Conservation (phyloP, 2,797 vertebrate genomes). For the Scyliorhinus canicula region DNA sequence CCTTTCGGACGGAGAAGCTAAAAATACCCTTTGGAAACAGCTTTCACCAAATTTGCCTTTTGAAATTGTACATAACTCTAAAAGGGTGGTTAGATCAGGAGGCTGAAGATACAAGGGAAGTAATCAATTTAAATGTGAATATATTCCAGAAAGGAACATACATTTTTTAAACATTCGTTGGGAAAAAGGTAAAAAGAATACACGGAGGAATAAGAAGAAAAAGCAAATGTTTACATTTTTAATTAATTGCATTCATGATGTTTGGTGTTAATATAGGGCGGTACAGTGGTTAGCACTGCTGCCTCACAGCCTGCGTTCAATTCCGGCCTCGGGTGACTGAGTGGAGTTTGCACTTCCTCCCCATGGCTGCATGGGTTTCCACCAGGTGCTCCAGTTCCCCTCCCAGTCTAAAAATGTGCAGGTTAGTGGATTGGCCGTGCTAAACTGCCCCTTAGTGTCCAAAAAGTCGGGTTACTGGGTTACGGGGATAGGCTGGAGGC, state of each 20-base stretch:
- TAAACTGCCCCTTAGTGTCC: too few species aligned
- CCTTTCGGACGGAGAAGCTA: neutral
- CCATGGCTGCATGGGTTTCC: too few species aligned
- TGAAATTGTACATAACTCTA: neutral
- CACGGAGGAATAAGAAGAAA: neutral
- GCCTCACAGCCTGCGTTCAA: too few species aligned
- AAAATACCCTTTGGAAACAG: neutral
- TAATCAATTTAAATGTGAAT: neutral
- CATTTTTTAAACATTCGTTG: too few species aligned
- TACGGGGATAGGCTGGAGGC: too few species aligned
- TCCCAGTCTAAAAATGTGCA: too few species aligned
- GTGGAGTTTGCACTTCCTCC: too few species aligned
- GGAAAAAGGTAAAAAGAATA: neutral
- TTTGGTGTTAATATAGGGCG: neutral
- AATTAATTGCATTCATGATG: neutral
- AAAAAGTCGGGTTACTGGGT: too few species aligned
- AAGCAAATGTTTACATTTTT: neutral
- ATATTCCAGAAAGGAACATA: neutral
- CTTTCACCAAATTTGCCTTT: neutral
- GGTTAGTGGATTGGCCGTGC: too few species aligned
- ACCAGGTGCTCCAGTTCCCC: too few species aligned
- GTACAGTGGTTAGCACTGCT: too few species aligned
- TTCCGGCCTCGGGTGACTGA: too few species aligned
- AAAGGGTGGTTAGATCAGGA: neutral
- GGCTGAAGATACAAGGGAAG: neutral